These are phyloP conservation scores for Orthosia cruda DNA, from an alignment of 2,888 invertebrate genomes.

Conservation along the genomic window DNA sequence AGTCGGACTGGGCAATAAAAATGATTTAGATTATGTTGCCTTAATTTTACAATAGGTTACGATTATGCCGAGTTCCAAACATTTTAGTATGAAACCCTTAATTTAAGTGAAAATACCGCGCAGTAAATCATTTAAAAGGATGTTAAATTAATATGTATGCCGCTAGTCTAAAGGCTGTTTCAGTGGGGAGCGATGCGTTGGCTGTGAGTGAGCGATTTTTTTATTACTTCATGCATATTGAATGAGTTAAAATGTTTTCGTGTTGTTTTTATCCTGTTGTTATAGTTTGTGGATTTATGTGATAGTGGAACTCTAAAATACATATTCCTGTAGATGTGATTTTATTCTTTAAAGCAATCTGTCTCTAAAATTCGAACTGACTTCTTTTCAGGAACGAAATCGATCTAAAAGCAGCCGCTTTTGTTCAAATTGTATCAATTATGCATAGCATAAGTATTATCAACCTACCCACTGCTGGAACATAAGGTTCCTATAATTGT, in stretches of 20 bases:
- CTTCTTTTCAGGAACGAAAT: too few species aligned
- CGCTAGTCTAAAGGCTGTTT: slow-evolving; percentile 65
- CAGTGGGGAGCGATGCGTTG: slow-evolving; percentile 55
- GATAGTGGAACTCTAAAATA: neutral
- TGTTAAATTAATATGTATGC: slow-evolving; percentile 81
- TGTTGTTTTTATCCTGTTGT: slow-evolving; percentile 29
- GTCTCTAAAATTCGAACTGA: too few species aligned
- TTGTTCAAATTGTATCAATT: too few species aligned
- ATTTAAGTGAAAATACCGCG: slow-evolving; percentile 77
- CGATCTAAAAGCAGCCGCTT: too few species aligned
- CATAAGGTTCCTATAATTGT: too few species aligned
- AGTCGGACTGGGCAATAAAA: slow-evolving; percentile 68
- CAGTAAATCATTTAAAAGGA: slow-evolving; percentile 79
- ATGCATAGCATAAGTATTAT: too few species aligned
- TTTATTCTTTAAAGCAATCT: too few species aligned
- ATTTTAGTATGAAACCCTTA: slow-evolving; percentile 66
- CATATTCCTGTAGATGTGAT: neutral
- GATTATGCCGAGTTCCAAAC: slow-evolving; percentile 66
- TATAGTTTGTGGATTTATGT: slow-evolving; percentile 34
- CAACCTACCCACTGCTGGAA: too few species aligned
- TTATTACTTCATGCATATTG: slow-evolving; percentile 57
- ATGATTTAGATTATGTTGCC: slow-evolving; percentile 71
- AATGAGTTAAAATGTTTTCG: slow-evolving; percentile 40
- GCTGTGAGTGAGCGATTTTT: slow-evolving; percentile 46
- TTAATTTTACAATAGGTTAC: slow-evolving; percentile 72